These are phyloP conservation scores for Sakesphorus luctuosus DNA, from an alignment of 2,113 vertebrate genomes.

Conservation along the genomic window DNA sequence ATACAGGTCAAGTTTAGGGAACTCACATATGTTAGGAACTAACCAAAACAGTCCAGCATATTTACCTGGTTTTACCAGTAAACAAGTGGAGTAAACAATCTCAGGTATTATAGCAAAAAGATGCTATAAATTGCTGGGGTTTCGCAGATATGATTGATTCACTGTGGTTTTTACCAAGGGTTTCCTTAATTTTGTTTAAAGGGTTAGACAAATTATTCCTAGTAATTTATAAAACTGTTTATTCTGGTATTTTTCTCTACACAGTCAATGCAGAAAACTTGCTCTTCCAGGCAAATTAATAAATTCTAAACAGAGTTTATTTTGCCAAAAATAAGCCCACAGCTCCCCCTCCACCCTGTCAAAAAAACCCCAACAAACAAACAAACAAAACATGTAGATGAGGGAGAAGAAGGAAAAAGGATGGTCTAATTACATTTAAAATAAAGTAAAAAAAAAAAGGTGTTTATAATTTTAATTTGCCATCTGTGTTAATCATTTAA, in stretches of 20 bases:
- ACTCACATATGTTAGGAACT: neutral
- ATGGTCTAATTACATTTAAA: no score
- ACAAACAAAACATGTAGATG: no score
- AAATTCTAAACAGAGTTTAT: neutral
- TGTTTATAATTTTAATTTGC: neutral
- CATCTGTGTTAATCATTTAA: neutral
- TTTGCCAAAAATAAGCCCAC: no score
- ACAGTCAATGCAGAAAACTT: neutral
- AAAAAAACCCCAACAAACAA: no score
- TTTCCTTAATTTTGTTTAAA: neutral
- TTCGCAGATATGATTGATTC: neutral
- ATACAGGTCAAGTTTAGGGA: neutral
- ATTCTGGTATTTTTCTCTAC: neutral
- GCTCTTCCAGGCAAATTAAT: neutral
- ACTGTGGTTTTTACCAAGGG: neutral
- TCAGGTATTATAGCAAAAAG: neutral
- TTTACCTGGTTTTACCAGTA: neutral
- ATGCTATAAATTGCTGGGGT: neutral
- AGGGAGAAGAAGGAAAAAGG: no score
- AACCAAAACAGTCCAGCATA: neutral
- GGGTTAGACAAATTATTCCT: neutral
- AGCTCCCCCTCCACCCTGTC: no score
- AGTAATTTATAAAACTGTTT: neutral
- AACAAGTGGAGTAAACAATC: neutral
- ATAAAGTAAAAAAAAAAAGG: accelerated